Percentiles rank a stretch among this genome's conserved stretches.
Conservation (phyloP, 2,888 invertebrate genomes). For the Ecliptopera silaceata region DNA sequence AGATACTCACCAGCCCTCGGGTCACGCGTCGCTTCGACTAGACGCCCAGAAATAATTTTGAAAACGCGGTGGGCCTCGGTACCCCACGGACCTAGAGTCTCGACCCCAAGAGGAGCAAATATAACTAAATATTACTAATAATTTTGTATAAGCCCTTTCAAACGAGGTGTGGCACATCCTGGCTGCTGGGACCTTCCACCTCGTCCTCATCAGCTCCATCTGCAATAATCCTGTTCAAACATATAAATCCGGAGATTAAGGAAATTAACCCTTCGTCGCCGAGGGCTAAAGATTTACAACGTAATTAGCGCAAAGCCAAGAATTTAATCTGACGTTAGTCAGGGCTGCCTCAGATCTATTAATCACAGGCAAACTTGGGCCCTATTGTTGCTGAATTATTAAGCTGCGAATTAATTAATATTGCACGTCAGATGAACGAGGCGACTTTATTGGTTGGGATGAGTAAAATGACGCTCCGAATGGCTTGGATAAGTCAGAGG, state of each 20-base stretch:
- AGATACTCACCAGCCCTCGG: too few species aligned
- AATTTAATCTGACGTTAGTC: constrained; percentile 41
- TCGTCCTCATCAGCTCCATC: background rate
- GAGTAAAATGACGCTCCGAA: constrained; percentile 41
- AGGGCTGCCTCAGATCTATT: constrained; percentile 40
- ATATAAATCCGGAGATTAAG: constrained; percentile 22
- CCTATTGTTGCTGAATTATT: constrained; percentile 43
- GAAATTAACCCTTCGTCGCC: constrained; percentile 36
- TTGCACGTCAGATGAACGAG: constrained; percentile 41
- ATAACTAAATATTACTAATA: too few species aligned
- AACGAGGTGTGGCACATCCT: background rate
- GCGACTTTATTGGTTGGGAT: constrained; percentile 32
- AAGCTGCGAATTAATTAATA: constrained; percentile 50
- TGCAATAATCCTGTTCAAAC: constrained; percentile 14
- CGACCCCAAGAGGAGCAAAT: too few species aligned
- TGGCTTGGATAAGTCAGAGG: constrained; percentile 14
- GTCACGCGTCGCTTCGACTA: too few species aligned
- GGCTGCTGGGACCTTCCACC: background rate
- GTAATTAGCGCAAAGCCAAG: constrained; percentile 35
- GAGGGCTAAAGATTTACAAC: constrained; percentile 34
- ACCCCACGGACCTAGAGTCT: too few species aligned
- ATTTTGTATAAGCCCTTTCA: too few species aligned
- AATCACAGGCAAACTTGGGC: constrained; percentile 41
- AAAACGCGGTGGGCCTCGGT: too few species aligned
- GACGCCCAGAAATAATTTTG: too few species aligned